Evolutionary conservation across 2,113 vertebrate species (phyloP).

Genomic region (Spheniscus mendiculus): DNA sequence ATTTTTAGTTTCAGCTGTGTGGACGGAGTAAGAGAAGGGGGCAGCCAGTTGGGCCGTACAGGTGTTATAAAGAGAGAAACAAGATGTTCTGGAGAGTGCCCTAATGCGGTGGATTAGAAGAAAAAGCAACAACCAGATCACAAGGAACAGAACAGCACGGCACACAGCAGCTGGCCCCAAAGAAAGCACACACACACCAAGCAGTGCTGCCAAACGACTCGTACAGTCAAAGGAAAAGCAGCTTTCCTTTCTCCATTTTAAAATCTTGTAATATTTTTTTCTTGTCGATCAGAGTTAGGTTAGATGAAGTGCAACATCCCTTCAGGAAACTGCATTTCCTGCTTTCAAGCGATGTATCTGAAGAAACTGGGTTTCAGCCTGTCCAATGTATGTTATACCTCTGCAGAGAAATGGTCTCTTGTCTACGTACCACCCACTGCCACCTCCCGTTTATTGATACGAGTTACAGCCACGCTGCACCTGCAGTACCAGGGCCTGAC

Average conservation of each 20-base stretch:
- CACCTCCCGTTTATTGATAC: neutral
- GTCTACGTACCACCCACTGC: neutral
- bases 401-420: neutral
- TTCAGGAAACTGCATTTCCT: neutral
- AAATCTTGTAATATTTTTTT: neutral
- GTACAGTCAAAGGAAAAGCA: neutral
- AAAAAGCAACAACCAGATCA: neutral
- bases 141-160: neutral
- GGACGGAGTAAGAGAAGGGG: neutral
- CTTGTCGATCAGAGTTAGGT: neutral
- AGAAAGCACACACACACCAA: neutral
- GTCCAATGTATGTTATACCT: rapidly evolving
- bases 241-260: neutral
- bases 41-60: rapidly evolving
- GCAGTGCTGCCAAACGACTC: neutral
- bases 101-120: neutral
- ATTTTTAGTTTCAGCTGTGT: neutral
- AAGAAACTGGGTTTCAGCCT: neutral
- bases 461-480: neutral
- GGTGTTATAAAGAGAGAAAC: neutral
- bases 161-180: neutral
- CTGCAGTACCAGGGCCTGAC: neutral
- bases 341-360: neutral
- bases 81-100: neutral
- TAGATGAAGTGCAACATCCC: neutral